Base-by-base conservation (phyloP, 2,797 vertebrate species). In the Silurus lanzhouensis region DNA sequence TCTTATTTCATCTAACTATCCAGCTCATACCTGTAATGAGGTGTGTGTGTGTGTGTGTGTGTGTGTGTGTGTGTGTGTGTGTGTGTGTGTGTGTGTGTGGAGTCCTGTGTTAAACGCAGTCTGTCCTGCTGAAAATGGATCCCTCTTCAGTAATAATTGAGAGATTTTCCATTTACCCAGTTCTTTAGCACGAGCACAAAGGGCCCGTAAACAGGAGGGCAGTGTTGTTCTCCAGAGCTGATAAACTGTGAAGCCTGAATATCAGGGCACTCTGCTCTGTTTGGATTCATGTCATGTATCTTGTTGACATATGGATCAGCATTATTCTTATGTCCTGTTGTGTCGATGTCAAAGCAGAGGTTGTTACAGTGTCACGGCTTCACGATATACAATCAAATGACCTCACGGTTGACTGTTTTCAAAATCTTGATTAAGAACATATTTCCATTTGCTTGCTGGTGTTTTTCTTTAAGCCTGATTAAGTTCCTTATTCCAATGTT, bases 121-220 rank as follows among this genome's bases (percentile, higher is more conserved):
- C 92, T 93, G 93, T 93, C 70, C 85, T 89, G 12, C 83, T 92
- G 94, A 92, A 95, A 95, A 91, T 88, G 5, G 94, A 96, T 94
- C 94, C 89, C 90, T 87, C 89, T 91, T 95, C 94, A 95, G 95
- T 96, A 95, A 96, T 95, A 94, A 95, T 96, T 96, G 92, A 95
- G 93, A 93, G 94, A 94, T 90, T 95, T 96, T 95, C 95, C 95
- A 93, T 94, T 93, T 94, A 92, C 91, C 86, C 90, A 88, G 91
- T 92, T 92, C 84, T 91, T 92, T 91, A 92, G 90, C 63, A 71
- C 31, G 70, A 84, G 83, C 57, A 83, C 80, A 84, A 84, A 86
- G 86, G 58, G 57, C 75, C 79, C 64, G 82, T 88, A 83, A 87
- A 84, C 58, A 74, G 67, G 70, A 85, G 48, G 60, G n/a, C 72